These are phyloP conservation scores for Ceyx margarethae DNA, from an alignment of 2,113 vertebrate species.

Conservation along the genomic window DNA sequence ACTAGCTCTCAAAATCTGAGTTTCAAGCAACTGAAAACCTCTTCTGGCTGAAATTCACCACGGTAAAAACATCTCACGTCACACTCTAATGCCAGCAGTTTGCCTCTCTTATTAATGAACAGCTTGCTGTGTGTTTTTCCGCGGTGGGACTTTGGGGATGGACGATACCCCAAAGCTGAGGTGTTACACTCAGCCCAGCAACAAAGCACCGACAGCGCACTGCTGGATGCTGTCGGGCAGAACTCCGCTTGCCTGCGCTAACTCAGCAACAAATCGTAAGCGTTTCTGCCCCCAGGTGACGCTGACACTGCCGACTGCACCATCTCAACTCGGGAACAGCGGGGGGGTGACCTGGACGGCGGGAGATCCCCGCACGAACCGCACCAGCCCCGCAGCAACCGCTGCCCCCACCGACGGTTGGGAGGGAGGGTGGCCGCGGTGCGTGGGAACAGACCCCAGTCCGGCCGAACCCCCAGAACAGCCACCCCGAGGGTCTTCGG, in stretches of 20 bases:
- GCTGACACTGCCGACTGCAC: neutral
- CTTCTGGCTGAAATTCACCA: neutral
- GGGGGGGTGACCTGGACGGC: no score
- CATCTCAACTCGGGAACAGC: accelerated
- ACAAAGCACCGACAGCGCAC: accelerated
- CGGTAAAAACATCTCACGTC: accelerated
- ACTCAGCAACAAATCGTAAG: neutral
- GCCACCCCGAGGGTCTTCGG: neutral
- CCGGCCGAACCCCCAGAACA: neutral
- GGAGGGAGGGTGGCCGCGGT: no score
- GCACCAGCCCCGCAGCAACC: neutral
- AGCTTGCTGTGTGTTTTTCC: neutral
- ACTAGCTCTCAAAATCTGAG: neutral
- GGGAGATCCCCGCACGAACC: no score
- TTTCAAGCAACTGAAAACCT: neutral
- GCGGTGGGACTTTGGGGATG: neutral
- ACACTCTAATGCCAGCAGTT: neutral
- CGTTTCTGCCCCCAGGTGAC: neutral
- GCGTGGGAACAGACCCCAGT: neutral
- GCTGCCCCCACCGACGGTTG: neutral
- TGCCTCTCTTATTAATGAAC: no score
- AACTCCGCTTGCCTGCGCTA: neutral
- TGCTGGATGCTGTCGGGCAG: neutral
- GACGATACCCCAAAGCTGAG: accelerated
- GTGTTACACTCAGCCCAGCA: neutral